Base-by-base conservation (phyloP, 2,888 invertebrate species). In the Zygogramma bicolorata region DNA sequence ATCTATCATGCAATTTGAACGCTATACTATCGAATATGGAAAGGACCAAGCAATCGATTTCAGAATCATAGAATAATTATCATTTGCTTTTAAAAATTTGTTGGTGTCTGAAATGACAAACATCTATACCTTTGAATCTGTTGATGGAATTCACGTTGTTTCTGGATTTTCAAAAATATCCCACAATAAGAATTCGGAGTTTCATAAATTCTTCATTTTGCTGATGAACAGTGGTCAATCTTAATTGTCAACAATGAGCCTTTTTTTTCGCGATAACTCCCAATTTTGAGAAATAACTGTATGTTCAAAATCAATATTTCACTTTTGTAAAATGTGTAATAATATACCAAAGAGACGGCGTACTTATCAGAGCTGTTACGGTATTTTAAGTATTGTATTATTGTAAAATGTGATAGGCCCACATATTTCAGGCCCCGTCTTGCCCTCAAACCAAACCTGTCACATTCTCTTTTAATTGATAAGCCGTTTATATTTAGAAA, bases 351-450 rank as follows among this genome's bases (percentile, higher is more conserved):
- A 87, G 87, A 87, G 82, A 83, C 84, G 83, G 85, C 83, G 81
- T 81, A 84, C 82, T 85, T 85, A 86, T 74, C 74, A 79, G 77
- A 75, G 78, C 76, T 77, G 80, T 80, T 78, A 79, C 73, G 80
- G 80, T 80, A 79, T 81, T 81, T 83, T 86, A 86, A 86, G 86
- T 86, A 86, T 85, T 86, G 82, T 86, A 71, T 71, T 71, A 84
- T 85, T 86, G 85, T 85, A 86, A 85, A 87, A 87, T 87, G 87
- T 87, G 87, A 87, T 87, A 87, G 87, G 87, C 87, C 87, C 84
- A 83, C 81, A 83, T 81, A 82, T 81, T 83, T 84, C 84, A 85
- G 86, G 86, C 85, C 86, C 86, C 84, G 79, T 85, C 85, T 85
- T 86, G 84, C 84, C 85, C 84, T 80, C 81, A 83, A 83, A 83